Conservation (phyloP, 2,797 vertebrate genomes). For the Sciurus carolinensis region DNA sequence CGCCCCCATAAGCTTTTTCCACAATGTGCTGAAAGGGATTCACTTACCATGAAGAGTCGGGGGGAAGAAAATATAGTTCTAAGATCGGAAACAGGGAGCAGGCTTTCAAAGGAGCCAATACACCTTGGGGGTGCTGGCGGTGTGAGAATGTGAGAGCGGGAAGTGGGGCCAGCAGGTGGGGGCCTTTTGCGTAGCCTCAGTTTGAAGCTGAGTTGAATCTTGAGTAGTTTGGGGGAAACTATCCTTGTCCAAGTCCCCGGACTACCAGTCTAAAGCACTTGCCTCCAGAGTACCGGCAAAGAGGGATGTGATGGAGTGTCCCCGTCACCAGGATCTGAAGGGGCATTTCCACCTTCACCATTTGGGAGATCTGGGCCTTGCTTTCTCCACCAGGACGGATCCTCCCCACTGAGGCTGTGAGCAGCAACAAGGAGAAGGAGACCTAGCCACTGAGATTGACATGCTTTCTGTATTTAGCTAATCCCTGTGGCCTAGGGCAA, state of each 20-base stretch:
- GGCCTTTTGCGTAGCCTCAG: rapidly evolving
- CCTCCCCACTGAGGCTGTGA: neutral
- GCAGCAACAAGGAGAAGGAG: neutral
- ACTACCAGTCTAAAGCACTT: neutral
- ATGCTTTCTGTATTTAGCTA: slow-evolving; percentile 44
- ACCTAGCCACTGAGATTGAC: neutral
- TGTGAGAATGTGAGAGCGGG: neutral
- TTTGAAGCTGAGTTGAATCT: neutral
- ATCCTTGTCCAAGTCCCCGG: neutral
- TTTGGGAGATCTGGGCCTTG: neutral
- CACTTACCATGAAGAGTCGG: neutral
- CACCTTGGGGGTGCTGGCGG: neutral
- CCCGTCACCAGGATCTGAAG: neutral
- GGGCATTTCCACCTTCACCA: neutral
- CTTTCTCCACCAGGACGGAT: neutral
- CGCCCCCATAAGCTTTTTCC: neutral
- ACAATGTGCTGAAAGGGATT: neutral
- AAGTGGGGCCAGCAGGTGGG: neutral
- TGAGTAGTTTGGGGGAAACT: neutral
- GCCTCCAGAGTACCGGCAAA: rapidly evolving
- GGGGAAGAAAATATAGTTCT: neutral
- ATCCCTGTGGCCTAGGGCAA: slow-evolving; percentile 26
- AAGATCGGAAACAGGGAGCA: neutral
- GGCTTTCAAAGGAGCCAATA: neutral
- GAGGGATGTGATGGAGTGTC: too few species aligned